These are phyloP conservation scores for Tragelaphus scriptus DNA, from an alignment of 2,113 vertebrate genomes.

Conservation along the genomic window DNA sequence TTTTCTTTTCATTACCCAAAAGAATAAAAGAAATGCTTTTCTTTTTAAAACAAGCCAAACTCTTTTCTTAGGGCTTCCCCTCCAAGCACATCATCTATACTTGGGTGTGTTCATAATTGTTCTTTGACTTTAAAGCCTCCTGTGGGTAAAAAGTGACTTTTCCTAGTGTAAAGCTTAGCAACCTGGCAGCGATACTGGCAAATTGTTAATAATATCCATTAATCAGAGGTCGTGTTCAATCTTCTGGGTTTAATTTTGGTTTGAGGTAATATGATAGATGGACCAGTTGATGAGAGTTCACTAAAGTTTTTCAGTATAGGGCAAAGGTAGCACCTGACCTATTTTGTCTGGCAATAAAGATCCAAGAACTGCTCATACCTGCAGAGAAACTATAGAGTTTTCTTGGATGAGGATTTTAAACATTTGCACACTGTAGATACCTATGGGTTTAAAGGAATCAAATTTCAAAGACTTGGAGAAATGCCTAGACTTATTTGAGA, in stretches of 20 bases:
- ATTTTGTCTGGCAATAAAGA: background rate
- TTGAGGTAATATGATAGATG: background rate
- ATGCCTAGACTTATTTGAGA: constrained; percentile 19
- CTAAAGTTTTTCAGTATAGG: background rate
- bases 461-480: constrained; percentile 39
- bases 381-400: background rate
- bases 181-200: background rate
- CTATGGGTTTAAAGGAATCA: background rate
- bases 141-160: background rate
- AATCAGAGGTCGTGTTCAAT: background rate
- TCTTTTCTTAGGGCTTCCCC: background rate
- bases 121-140: background rate
- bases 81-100: background rate
- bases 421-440: background rate
- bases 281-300: background rate
- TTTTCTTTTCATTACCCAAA: background rate
- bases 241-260: constrained; percentile 1
- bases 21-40: background rate
- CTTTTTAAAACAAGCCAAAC: background rate
- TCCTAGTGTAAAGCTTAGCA: background rate
- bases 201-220: background rate
- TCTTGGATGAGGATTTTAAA: constrained; percentile 25
- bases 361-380: background rate
- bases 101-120: background rate
- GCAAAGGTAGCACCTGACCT: background rate